phyloP scores from a whole-genome alignment of 2,888 invertebrate species.

The Dynastes grantii region DNA sequence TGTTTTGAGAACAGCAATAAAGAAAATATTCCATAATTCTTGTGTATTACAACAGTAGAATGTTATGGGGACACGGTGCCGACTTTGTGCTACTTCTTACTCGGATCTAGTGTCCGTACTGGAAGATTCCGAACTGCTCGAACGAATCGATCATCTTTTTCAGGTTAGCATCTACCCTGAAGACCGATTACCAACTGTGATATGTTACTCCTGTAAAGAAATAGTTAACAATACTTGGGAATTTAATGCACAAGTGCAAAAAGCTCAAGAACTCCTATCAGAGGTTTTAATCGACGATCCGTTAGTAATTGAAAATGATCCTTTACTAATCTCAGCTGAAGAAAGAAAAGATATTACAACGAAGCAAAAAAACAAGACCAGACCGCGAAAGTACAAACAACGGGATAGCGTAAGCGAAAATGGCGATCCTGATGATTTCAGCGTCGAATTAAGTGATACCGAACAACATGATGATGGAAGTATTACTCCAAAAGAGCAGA shows the following conservation, averaged over 20 bases:
- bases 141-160: constrained; percentile 66
- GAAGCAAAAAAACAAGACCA: constrained; percentile 21
- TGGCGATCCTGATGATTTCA: constrained; percentile 45
- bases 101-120: constrained; percentile 63
- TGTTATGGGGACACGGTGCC: constrained; percentile 66
- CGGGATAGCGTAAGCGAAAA: constrained; percentile 26
- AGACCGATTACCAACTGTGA: constrained; percentile 65
- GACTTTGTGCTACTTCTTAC: constrained; percentile 68
- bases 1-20: constrained; percentile 4
- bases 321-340: constrained; percentile 23
- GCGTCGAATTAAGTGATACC: constrained; percentile 51
- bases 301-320: constrained; percentile 30
- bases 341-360: neutral
- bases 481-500: constrained; percentile 62
- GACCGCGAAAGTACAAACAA: constrained; percentile 48
- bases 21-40: neutral
- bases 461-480: constrained; percentile 67
- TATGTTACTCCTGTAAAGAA: constrained; percentile 67
- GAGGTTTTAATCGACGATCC: constrained; percentile 46
- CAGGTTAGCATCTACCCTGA: constrained; percentile 65
- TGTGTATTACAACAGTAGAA: constrained; percentile 43
- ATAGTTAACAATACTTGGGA: constrained; percentile 67
- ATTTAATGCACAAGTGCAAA: constrained; percentile 67
- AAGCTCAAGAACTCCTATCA: constrained; percentile 65
- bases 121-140: constrained; percentile 63